Base-by-base conservation (phyloP, 2,113 vertebrate genomes). In the Takifugu bimaculatus region DNA sequence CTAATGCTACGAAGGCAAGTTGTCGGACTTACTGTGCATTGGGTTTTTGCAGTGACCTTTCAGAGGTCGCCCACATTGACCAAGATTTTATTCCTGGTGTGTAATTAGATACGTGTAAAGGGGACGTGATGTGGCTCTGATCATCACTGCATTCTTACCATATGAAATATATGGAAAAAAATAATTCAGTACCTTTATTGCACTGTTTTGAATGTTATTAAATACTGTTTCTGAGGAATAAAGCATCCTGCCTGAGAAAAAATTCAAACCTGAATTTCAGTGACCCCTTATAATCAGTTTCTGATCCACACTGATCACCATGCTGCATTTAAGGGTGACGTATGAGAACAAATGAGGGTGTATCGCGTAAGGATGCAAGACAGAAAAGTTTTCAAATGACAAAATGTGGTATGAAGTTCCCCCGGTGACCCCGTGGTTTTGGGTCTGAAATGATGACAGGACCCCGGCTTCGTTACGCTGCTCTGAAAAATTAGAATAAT, bases 401-500 rank as follows among this genome's bases (percentile, higher is more conserved):
- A 49, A 68, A 58, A 54, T 47, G 6, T 65, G 14, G 54, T 57
- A 63, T 80, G 45, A 72, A 77, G 32, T 63, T 77, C 68, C 62
- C 73, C 68, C 45, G 42, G 4, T 78, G 74, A 74, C 66, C 66
- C 52, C 74, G 44, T 58, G 77, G 42, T 70, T 81, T 11, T 64
- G 13, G 56, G n/a, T 39, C 63, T 57, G n/a, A 83, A 65, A 65
- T 70, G 61, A 85, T 83, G 78, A 84, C 43, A 35, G 75, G 58
- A 51, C 76, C 64, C 62, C 39, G 58, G 54, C 54, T 76, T 86
- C 35, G 81, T 74, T 83, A 79, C 69, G 70, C 72, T 81, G 69
- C 66, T 80, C 77, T 65, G 57, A 67, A 67, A 85, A 83, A 83
- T 84, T 72, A 45, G 69, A 85, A 82, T 84, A 81, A 85, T 80